phyloP scores from a whole-genome alignment of 1,140 invertebrate species.

The Procambarus virginalis region DNA sequence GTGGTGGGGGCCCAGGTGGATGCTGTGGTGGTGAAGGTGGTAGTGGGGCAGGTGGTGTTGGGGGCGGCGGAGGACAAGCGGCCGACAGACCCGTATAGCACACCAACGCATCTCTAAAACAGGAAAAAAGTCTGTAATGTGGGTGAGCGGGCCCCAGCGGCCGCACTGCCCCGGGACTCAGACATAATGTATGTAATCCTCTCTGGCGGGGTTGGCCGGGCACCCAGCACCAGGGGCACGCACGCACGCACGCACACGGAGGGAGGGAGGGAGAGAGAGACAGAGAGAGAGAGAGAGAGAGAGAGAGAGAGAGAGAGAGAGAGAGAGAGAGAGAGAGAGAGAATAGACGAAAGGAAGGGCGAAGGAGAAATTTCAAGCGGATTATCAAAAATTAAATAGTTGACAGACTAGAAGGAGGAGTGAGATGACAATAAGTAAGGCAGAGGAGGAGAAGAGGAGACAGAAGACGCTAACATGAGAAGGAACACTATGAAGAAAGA shows the following conservation, averaged over 20 bases:
- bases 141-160: not conserved
- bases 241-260: not conserved
- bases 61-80: too few relatives aligned
- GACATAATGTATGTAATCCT: constrained; percentile 40
- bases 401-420: not conserved
- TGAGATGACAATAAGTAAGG: not conserved
- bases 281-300: not conserved
- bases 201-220: too few relatives aligned
- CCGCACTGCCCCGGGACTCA: constrained; percentile 14
- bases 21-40: not conserved
- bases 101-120: not conserved
- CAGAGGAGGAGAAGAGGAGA: too few relatives aligned
- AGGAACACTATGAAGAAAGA: too few relatives aligned
- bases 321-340: not conserved
- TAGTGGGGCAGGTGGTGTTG: not conserved
- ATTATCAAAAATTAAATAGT: not conserved
- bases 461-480: not conserved
- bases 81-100: not conserved
- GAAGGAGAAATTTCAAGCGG: not conserved
- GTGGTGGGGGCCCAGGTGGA: not conserved
- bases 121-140: not conserved
- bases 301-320: too few relatives aligned
- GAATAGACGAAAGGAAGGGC: not conserved
- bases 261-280: not conserved
- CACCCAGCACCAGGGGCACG: not conserved